Evolutionary conservation across 2,888 invertebrate species (phyloP), one percentile per base, ranked within the genome.

Genomic region (Rhaphigaster nebulosa): DNA sequence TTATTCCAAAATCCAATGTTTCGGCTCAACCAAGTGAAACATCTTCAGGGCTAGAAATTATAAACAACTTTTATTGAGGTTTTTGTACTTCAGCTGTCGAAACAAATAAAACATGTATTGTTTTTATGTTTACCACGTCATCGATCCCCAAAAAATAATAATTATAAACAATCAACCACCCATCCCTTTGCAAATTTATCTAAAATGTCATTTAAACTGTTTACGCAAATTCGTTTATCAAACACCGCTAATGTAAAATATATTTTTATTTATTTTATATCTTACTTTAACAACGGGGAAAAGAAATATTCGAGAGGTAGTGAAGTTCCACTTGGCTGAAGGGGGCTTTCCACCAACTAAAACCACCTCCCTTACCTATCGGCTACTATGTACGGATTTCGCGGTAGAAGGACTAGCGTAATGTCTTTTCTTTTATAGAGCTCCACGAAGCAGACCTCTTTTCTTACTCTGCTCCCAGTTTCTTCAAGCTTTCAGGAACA

Each of bases 351-450:
- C 34, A 20, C 15, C 70, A 65, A 65, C 65, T 65, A 65, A 65
- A 65, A 65, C 65, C 65, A 29, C 60, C 29, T 15, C 29, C 29
- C 65, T 29, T 13, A 70, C 34, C 70, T 34, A 70, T 70, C 70
- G 70, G 38, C 70, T 70, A 1, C 34, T 34, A 34, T 5, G 34
- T 70, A 70, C 34, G 70, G 70, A 34, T 34, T 70, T 70, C 34
- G 34, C 34, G 29, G 70, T 70, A 34, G 70, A 29, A 29, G 20
- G 70, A 34, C 20, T 34, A 18, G 34, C 70, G 18, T 70, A 70
- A 70, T 70, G 70, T 70, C 34, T 70, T 70, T 70, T 70, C 70
- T 70, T 70, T 70, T 70, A 70, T 70, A 70, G 70, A 4, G 70
- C 70, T 29, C 13, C 65, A 70, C 20, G 1, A 34, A 34, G 70